Evolutionary conservation across 1,140 invertebrate genomes (phyloP), one percentile per base, ranked within the genome.

Genomic region (Heliconius melpomene): DNA sequence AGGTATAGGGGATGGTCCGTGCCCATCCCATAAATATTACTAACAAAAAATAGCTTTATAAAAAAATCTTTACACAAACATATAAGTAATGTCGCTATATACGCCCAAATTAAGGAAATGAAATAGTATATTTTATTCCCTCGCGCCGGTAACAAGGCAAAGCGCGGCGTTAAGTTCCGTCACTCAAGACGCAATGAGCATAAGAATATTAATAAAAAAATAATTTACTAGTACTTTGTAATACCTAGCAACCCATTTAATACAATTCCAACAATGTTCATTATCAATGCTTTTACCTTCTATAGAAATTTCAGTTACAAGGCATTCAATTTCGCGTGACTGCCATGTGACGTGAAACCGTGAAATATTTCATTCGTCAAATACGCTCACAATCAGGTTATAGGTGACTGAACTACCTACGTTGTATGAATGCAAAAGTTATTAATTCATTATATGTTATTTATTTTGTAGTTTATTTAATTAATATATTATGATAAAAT

Each of bases 301-400:
- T 29, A 29, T 66, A 26, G 60, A 75, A 57, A 75, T 57, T 57
- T 75, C 74, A 75, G 36, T 57, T 60, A 32, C 50, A 75, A 75
- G 38, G 74, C n/a, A 52, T 32, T n/a, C 74, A 75, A 57, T 75
- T 50, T 29, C 74, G 54, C 40, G 29, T 29, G 74, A 75, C 54
- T 60, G 26, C 60, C 29, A 38, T 75, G 52, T 52, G 29, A 54
- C 74, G 50, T 32, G 29, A 54, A 16, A 75, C 72, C 72, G 72
- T 50, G 46, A 73, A 73, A 73, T 46, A 73, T 13, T 66, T 66
- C 60, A 66, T 29, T 29, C 60, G 60, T 66, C 60, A 66, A 66
- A 66, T 66, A 32, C 60, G 60, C 18, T 0, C 60, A 66, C 60
- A 66, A 29, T 66, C 26, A 66, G 60, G 60, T 66, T 7, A 66